phyloP scores from a whole-genome alignment of 2,888 invertebrate species.

The Anaspis maculata region DNA sequence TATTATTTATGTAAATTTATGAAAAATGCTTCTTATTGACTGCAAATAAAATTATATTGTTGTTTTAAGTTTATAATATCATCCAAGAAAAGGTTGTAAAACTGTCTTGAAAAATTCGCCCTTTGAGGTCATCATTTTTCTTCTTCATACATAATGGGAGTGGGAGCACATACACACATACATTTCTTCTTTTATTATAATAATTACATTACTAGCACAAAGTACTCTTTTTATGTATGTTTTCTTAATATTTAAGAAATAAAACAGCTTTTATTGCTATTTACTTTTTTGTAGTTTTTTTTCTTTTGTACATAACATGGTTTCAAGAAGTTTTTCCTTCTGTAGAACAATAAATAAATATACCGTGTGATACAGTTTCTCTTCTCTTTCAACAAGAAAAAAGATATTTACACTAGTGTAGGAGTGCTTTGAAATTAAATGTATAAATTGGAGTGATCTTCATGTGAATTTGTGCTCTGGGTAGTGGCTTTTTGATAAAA shows the following conservation, averaged over 20 bases:
- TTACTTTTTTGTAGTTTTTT: slow-evolving; percentile 18
- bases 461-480: slow-evolving; percentile 11
- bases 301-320: slow-evolving; percentile 13
- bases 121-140: slow-evolving; percentile 14
- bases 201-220: slow-evolving; percentile 28
- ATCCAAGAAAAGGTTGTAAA: background rate
- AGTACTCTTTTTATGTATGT: slow-evolving; percentile 32
- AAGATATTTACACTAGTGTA: too few relatives aligned
- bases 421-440: too few relatives aligned
- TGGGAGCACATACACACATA: slow-evolving; percentile 26
- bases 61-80: slow-evolving; percentile 9
- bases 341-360: too few relatives aligned
- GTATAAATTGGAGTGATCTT: too few relatives aligned
- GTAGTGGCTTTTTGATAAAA: slow-evolving; percentile 14
- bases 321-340: too few relatives aligned
- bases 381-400: slow-evolving; percentile 3
- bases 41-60: slow-evolving; percentile 8
- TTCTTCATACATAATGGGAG: slow-evolving; percentile 20
- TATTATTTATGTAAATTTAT: slow-evolving; percentile 29
- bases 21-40: slow-evolving; percentile 11
- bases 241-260: slow-evolving; percentile 35
- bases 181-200: slow-evolving; percentile 22
- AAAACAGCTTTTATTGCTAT: slow-evolving; percentile 34
- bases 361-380: slow-evolving; percentile 16
- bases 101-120: background rate